Conservation (phyloP, 53 echinoderm and acorn worm genomes). For the Pentamera pediparva region DNA sequence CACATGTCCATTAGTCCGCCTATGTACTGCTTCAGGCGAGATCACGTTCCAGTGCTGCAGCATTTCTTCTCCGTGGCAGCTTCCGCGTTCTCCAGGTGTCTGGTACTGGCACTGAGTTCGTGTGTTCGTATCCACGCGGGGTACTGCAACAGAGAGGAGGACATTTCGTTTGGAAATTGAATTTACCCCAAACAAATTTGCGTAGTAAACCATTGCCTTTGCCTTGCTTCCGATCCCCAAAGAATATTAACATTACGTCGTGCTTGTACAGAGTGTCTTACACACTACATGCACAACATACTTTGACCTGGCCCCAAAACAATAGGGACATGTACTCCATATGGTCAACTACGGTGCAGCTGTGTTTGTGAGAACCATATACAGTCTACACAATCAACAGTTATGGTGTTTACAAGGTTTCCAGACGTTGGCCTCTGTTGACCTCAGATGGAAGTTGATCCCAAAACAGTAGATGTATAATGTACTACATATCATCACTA, state of each 20-base stretch:
- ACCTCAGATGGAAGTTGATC: no score
- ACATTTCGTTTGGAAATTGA: constrained; percentile 51
- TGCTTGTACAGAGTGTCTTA: no score
- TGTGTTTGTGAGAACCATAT: background rate
- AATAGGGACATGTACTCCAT: background rate
- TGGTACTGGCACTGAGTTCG: constrained; percentile 17
- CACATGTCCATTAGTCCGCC: no score
- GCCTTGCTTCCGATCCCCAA: background rate
- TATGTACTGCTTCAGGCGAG: no score
- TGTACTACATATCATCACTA: no score
- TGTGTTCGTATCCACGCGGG: constrained; percentile 20
- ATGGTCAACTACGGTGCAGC: background rate
- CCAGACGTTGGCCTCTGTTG: no score
- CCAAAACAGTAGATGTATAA: no score
- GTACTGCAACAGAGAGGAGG: background rate
- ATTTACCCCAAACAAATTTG: no score
- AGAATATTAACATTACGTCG: no score
- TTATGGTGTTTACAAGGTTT: no score
- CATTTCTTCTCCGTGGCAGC: background rate
- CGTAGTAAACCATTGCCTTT: background rate
- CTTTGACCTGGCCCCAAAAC: background rate
- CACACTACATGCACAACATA: no score
- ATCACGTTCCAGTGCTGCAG: constrained; percentile 6
- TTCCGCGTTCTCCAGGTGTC: constrained; percentile 6
- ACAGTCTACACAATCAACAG: no score